Percentiles rank a stretch among this genome's conserved stretches.
Conservation (phyloP, 2,113 vertebrate species). For the Mellivora capensis region DNA sequence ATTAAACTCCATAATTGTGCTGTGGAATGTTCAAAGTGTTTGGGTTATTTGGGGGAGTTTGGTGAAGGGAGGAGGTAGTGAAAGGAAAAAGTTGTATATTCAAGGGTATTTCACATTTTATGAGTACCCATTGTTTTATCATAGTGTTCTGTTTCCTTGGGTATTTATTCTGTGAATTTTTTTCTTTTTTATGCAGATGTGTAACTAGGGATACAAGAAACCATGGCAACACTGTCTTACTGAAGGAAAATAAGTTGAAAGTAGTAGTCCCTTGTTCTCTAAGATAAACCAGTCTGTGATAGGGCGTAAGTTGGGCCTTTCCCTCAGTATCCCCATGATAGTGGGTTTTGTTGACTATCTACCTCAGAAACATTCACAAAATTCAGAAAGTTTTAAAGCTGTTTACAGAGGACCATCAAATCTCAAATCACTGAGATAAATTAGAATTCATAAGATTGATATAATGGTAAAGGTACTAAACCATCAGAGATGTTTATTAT, state of each 20-base stretch:
- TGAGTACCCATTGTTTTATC: not conserved
- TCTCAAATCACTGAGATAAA: not conserved
- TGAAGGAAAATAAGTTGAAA: slow-evolving; percentile 6
- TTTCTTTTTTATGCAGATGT: not conserved
- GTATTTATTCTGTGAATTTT: slow-evolving; percentile 14
- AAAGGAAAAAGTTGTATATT: not conserved
- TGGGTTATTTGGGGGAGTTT: not conserved
- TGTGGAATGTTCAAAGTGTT: not conserved
- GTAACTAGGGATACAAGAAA: slow-evolving; percentile 57
- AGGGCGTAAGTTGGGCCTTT: not conserved
- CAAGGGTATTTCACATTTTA: not conserved
- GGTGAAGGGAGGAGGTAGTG: accelerated
- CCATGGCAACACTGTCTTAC: slow-evolving; percentile 45
- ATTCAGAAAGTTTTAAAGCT: slow-evolving; percentile 12
- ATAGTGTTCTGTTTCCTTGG: slow-evolving; percentile 2
- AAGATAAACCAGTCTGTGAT: not conserved
- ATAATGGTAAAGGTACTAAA: not conserved
- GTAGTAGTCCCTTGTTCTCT: not conserved
- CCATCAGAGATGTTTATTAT: not conserved
- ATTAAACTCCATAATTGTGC: not conserved
- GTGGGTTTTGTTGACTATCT: not conserved
- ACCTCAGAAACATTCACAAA: not conserved
- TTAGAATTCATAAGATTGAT: not conserved
- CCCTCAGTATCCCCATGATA: not conserved
- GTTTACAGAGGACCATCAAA: not conserved